phyloP scores from a whole-genome alignment of 2,113 vertebrate species.

The Halichoeres trimaculatus region DNA sequence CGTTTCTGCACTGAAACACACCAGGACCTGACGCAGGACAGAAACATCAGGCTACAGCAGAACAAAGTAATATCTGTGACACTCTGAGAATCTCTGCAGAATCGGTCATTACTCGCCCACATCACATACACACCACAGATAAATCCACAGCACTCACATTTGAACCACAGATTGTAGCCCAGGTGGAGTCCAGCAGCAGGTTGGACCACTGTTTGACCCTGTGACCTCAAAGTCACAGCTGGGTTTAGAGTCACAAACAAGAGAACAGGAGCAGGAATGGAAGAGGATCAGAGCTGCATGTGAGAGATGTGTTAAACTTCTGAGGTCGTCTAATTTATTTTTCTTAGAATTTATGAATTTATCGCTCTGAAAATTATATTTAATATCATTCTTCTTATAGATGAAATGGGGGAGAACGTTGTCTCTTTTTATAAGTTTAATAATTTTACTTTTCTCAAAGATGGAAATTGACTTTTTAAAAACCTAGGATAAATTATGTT shows the following conservation, averaged over 20 bases:
- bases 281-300: neutral
- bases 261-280: neutral
- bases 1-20: constrained; percentile 69
- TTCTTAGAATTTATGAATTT: no score
- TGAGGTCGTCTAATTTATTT: neutral
- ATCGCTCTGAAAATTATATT: no score
- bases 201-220: neutral
- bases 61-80: neutral
- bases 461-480: no score
- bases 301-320: neutral
- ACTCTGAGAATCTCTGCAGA: no score
- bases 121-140: neutral
- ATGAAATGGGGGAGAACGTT: no score
- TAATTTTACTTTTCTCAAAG: no score
- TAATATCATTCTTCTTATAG: no score
- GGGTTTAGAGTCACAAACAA: no score
- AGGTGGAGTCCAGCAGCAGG: no score
- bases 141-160: neutral
- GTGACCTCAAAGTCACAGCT: neutral
- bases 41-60: neutral
- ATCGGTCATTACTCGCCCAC: neutral
- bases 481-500: no score
- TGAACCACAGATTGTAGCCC: neutral
- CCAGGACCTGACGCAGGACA: neutral
- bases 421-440: no score